Base-by-base conservation (phyloP, 2,113 vertebrate species). In the Helogale parvula region DNA sequence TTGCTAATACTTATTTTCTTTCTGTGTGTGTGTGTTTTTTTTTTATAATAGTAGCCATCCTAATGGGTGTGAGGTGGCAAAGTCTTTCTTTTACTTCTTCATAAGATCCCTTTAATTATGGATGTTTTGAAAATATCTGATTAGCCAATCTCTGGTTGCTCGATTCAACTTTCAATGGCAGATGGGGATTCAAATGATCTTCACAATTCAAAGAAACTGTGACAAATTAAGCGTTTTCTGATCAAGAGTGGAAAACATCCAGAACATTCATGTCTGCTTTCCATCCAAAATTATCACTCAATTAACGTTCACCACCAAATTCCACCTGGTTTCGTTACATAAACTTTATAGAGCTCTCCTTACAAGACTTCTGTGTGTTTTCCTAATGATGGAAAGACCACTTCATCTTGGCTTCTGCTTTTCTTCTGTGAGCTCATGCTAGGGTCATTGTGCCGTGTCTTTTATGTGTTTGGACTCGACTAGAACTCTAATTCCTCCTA, bases 161-260 rank as follows among this genome's bases (percentile, higher is more conserved):
- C 21, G 65, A 52, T 77, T 97, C 68, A 65, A 16, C 23, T 93
- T 95, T 90, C 31, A 68, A 35, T 47, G 71, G 38, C 16, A 71
- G 77, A 86, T 76, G 7, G 27, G 45, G 15, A 63, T 90, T 96
- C 63, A 97, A 86, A 52, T 80, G 60, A 92, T 79, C 38, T 83
- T 84, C 65, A 79, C 87, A 88, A 87, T 96, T 74, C 15, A 90
- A 92, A 93, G 45, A 86, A 82, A 82, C 86, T 83, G 50, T 88
- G 72, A 90, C 45, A 97, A 95, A 92, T 90, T 74, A 69, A 96
- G 69, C 76, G 11, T 93, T 87, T 97, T 93, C 69, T 84, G 63
- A 87, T 92, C 41, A 76, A 88, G 27, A 81, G 7, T 88, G 76
- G 31, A 92, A 96, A 86, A 57, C 15, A 94, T 84, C 50, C 74